phyloP scores from a whole-genome alignment of 2,113 vertebrate species.

The Pachyramphus minor region DNA sequence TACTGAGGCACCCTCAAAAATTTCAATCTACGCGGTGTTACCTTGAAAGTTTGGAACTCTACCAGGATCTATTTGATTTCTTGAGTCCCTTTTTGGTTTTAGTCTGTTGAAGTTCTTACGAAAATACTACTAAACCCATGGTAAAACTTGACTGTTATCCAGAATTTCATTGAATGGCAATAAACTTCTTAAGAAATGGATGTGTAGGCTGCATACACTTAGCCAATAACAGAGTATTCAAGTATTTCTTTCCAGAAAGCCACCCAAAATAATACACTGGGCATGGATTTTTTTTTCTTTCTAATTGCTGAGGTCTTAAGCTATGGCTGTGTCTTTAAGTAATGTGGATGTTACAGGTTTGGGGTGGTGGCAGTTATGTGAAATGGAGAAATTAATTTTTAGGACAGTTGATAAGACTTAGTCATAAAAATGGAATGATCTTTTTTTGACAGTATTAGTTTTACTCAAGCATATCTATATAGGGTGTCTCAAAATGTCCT shows the following conservation, averaged over 20 bases:
- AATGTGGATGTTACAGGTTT: background rate
- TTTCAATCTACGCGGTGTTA: background rate
- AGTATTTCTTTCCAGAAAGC: background rate
- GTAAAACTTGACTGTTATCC: background rate
- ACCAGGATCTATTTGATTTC: background rate
- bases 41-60: background rate
- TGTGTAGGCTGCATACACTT: background rate
- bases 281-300: background rate
- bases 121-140: background rate
- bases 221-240: background rate
- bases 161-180: background rate
- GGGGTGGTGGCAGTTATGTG: accelerated
- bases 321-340: background rate
- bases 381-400: background rate
- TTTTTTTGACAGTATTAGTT: background rate
- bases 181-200: background rate
- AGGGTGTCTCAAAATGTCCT: background rate
- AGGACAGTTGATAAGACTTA: background rate
- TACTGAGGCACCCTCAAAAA: background rate
- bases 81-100: background rate
- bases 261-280: background rate
- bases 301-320: background rate
- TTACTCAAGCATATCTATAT: background rate
- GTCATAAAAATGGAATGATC: background rate
- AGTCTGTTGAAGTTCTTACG: background rate